Evolutionary conservation across 2,797 vertebrate genomes (phyloP).

Genomic region (Sitta carolinensis): DNA sequence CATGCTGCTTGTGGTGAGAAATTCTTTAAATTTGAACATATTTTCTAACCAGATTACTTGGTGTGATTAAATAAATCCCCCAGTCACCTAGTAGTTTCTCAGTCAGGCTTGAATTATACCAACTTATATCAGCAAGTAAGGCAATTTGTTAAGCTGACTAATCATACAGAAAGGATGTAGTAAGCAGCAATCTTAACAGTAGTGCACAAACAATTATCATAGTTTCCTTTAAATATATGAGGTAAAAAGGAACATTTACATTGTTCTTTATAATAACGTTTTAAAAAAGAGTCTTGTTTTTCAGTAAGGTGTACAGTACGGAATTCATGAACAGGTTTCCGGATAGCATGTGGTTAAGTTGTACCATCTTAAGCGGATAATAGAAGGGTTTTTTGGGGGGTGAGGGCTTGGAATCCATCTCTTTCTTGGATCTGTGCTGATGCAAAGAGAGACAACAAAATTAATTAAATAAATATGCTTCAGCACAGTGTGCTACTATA

Average conservation of each 20-base stretch:
- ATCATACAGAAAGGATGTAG: neutral
- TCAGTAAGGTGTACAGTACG: neutral
- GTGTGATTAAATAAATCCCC: neutral
- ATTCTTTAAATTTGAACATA: neutral
- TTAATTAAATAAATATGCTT: neutral
- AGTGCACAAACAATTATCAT: neutral
- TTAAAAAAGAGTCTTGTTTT: neutral
- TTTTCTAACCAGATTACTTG: neutral
- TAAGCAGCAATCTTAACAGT: neutral
- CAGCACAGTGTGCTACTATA: neutral
- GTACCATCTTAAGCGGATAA: fast-evolving
- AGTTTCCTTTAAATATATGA: neutral
- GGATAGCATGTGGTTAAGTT: neutral
- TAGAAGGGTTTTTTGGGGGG: fast-evolving
- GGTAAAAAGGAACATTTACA: neutral
- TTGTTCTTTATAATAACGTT: neutral
- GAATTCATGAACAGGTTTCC: neutral
- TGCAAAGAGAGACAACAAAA: neutral
- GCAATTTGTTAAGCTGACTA: neutral
- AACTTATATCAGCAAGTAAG: neutral
- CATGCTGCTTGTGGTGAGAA: neutral
- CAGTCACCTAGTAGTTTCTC: neutral
- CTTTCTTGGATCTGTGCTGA: neutral
- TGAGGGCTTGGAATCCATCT: neutral
- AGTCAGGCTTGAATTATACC: neutral